Evolutionary conservation across 2,113 vertebrate species (phyloP).

Genomic region (Aegotheles bennettii): DNA sequence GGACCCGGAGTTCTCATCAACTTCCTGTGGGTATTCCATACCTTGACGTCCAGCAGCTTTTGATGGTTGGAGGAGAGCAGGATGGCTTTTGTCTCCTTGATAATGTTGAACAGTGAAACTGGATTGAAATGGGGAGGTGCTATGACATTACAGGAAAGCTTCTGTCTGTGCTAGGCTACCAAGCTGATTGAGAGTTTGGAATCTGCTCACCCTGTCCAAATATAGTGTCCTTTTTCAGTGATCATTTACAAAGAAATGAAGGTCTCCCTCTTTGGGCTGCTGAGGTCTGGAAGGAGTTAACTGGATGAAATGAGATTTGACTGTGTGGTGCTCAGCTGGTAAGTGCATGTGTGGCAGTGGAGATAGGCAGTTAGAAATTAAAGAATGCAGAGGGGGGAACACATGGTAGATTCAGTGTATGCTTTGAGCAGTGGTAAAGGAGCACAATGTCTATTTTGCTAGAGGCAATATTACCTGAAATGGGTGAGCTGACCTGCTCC

Average conservation of each 20-base stretch:
- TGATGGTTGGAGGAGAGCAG: not conserved
- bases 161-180: not conserved
- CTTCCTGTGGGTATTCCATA: not conserved
- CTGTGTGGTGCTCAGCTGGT: not conserved
- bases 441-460: not conserved
- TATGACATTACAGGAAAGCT: not conserved
- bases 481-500: not conserved
- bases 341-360: not conserved
- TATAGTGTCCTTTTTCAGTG: not conserved
- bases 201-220: rapidly evolving
- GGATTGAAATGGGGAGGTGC: not conserved
- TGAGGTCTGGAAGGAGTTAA: not conserved
- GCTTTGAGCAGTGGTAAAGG: not conserved
- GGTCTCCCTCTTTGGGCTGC: not conserved
- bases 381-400: not conserved
- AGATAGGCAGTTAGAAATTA: not conserved
- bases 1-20: not conserved
- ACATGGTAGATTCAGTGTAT: rapidly evolving
- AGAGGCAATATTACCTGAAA: not conserved
- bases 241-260: not conserved
- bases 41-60: not conserved
- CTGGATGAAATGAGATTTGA: not conserved
- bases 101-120: not conserved
- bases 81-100: not conserved
- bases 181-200: not conserved